Conservation (phyloP, 2,113 vertebrate genomes). For the Onychostoma macrolepis region DNA sequence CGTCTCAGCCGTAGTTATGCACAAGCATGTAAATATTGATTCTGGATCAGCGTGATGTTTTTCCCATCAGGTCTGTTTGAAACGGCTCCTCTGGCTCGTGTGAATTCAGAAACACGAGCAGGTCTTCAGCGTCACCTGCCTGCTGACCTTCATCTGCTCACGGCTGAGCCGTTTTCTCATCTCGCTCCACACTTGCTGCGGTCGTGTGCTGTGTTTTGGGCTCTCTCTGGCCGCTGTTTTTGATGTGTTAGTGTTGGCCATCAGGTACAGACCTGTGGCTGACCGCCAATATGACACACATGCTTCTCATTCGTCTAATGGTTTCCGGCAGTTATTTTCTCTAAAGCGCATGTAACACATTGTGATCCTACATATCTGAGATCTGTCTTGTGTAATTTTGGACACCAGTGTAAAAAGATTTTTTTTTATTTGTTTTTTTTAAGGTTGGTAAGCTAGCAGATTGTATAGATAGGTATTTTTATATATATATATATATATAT, state of each 20-base stretch:
- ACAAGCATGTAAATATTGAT: not conserved
- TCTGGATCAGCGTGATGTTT: not conserved
- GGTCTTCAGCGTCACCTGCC: constrained; percentile 3
- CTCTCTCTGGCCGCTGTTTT: not conserved
- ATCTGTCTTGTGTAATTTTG: not conserved
- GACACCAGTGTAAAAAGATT: not conserved
- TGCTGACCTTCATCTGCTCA: not conserved
- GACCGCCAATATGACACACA: not conserved
- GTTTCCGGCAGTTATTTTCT: not conserved
- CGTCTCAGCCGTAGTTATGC: not conserved
- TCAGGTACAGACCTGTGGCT: not conserved
- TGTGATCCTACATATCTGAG: not conserved
- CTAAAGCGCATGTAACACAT: not conserved
- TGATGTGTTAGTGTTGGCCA: not conserved
- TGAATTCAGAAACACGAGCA: not conserved
- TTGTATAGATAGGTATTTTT: not conserved
- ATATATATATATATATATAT: too few relatives aligned
- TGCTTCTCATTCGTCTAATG: not conserved
- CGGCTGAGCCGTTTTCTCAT: not conserved
- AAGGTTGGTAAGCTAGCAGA: not conserved
- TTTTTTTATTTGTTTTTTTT: not conserved
- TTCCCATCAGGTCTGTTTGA: constrained; percentile 13
- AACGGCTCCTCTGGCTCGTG: not conserved
- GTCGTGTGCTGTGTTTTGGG: too few relatives aligned
- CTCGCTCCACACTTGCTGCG: too few relatives aligned